Conservation (phyloP, 2,888 invertebrate genomes). For the Agriopis aurantiaria region DNA sequence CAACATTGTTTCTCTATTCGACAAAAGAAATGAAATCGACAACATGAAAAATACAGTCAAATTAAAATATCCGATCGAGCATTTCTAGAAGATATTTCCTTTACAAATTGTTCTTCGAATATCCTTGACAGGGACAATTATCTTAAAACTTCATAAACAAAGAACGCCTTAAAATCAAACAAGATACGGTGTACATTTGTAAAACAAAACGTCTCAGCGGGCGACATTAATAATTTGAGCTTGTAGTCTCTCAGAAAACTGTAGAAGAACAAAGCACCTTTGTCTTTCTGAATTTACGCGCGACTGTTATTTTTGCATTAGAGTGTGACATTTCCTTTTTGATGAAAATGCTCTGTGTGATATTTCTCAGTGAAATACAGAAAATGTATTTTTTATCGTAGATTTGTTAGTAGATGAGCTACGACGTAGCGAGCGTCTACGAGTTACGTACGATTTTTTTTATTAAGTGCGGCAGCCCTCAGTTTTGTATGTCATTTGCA, state of each 20-base stretch:
- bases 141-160: slow-evolving; percentile 1
- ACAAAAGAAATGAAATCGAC: too few species aligned
- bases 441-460: neutral
- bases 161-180: slow-evolving; percentile 11
- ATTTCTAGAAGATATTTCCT: too few species aligned
- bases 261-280: slow-evolving; percentile 34
- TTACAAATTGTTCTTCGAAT: slow-evolving; percentile 20
- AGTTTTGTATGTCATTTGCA: too few species aligned
- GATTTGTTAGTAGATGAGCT: slow-evolving; percentile 3
- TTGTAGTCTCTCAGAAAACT: slow-evolving; percentile 15
- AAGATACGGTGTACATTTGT: slow-evolving; percentile 9
- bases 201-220: slow-evolving; percentile 3
- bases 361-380: slow-evolving; percentile 1
- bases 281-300: slow-evolving; percentile 21
- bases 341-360: slow-evolving; percentile 22
- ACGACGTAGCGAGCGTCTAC: neutral
- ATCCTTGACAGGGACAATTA: slow-evolving; percentile 24
- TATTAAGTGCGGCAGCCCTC: too few species aligned
- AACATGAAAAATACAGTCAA: too few species aligned
- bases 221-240: slow-evolving; percentile 30
- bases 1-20: too few species aligned
- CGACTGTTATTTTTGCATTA: slow-evolving; percentile 23
- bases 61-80: too few species aligned
- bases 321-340: slow-evolving; percentile 18
- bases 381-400: slow-evolving; percentile 11